Percentiles rank a stretch among this genome's conserved stretches.
Evolutionary conservation across 2,113 vertebrate species (phyloP).

Genomic region (Cynoglossus semilaevis): DNA sequence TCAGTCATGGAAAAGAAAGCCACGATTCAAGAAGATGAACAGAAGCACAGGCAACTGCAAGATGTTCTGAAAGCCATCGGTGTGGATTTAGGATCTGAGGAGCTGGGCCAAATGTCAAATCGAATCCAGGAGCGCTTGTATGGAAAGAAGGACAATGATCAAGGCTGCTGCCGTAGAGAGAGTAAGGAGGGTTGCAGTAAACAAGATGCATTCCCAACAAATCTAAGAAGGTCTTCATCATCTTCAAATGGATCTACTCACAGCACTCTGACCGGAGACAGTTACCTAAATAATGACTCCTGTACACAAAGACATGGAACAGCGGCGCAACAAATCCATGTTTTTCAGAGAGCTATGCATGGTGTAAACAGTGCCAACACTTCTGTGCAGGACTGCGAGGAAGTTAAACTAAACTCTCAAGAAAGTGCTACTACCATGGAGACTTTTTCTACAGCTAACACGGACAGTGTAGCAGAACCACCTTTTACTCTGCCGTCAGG

Average conservation of each 20-base stretch:
- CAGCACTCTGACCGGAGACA: slow-evolving; percentile 15
- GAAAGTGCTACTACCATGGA: background rate
- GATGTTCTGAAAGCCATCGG: slow-evolving; percentile 65
- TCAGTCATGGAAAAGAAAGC: slow-evolving; percentile 14
- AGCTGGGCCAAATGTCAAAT: slow-evolving; percentile 66
- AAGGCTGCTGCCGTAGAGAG: background rate
- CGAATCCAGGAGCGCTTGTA: slow-evolving; percentile 68
- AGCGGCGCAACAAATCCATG: background rate
- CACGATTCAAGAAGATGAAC: slow-evolving; percentile 38
- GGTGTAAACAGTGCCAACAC: background rate
- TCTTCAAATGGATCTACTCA: slow-evolving; percentile 46
- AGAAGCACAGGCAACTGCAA: slow-evolving; percentile 60
- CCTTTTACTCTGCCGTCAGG: slow-evolving; percentile 8
- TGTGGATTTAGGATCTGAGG: slow-evolving; percentile 63
- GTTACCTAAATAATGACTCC: slow-evolving; percentile 10
- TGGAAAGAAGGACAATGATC: slow-evolving; percentile 50
- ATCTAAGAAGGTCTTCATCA: slow-evolving; percentile 33
- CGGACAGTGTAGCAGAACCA: background rate
- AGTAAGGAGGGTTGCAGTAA: slow-evolving; percentile 18
- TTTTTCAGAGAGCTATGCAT: background rate
- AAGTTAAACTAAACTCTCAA: slow-evolving; percentile 1
- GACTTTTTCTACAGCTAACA: slow-evolving; percentile 1
- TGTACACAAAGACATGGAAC: slow-evolving; percentile 5
- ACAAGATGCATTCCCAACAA: slow-evolving; percentile 6
- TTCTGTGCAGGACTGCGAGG: slow-evolving; percentile 1